Percentiles rank a stretch among this genome's conserved stretches.
phyloP scores from a whole-genome alignment of 2,113 vertebrate species.

The Mastomys coucha region DNA sequence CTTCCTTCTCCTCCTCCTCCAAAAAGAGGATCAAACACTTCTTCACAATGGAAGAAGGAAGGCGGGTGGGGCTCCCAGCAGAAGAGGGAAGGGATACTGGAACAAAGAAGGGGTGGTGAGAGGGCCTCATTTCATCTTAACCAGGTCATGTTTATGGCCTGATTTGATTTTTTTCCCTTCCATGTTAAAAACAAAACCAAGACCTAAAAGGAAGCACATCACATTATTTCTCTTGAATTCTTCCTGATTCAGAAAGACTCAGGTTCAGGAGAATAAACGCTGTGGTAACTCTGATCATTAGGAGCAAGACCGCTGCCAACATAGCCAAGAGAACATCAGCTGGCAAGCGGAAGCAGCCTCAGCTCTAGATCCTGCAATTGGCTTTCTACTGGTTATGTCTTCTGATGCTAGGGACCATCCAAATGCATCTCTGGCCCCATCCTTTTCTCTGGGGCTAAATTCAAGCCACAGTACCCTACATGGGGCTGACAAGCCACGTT shows the following conservation, averaged over 20 bases:
- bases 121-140: conserved; percentile 74
- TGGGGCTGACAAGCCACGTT: conserved; percentile 44
- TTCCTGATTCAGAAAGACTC: conserved; percentile 66
- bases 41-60: conserved; percentile 65
- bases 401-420: conserved; percentile 7
- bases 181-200: conserved; percentile 62
- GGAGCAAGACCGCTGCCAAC: background rate
- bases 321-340: background rate
- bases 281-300: conserved; percentile 10
- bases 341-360: background rate
- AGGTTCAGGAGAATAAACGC: conserved; percentile 56
- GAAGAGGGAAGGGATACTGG: background rate
- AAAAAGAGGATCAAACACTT: conserved; percentile 74
- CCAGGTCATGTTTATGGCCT: conserved; percentile 70
- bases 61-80: no score
- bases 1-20: conserved; percentile 62
- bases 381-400: background rate
- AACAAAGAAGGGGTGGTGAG: background rate
- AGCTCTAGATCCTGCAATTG: background rate
- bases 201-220: conserved; percentile 65
- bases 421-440: background rate
- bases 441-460: conserved; percentile 23
- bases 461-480: conserved; percentile 36
- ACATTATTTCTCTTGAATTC: conserved; percentile 64
- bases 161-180: conserved; percentile 69